phyloP scores from a whole-genome alignment of 2,797 vertebrate species.

The Silurus lanzhouensis region DNA sequence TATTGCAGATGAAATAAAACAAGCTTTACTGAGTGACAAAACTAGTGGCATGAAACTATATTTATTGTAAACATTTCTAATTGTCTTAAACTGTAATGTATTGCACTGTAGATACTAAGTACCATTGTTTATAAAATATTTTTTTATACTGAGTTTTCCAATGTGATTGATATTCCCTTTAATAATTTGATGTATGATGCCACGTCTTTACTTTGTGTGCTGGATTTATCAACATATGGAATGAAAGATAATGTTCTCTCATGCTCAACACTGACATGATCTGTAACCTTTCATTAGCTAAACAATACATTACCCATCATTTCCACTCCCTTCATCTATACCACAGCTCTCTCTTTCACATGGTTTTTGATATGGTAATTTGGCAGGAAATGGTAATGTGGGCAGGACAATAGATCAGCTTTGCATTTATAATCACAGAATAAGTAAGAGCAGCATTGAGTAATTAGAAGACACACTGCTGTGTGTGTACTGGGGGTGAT shows the following conservation, averaged over 20 bases:
- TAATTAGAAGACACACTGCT: constrained; percentile 27
- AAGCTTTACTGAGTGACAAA: neutral
- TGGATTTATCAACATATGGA: neutral
- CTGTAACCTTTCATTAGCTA: constrained; percentile 27
- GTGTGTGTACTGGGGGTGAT: constrained; percentile 9
- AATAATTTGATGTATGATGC: too few species aligned
- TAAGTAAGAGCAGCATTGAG: constrained; percentile 9
- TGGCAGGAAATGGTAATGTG: constrained; percentile 40
- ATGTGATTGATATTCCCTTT: too few species aligned
- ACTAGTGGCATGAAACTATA: neutral
- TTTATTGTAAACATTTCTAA: neutral
- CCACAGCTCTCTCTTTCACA: constrained; percentile 9
- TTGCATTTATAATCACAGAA: constrained; percentile 39
- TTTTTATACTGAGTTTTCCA: too few species aligned
- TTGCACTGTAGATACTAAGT: neutral
- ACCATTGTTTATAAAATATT: too few species aligned
- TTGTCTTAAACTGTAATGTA: neutral
- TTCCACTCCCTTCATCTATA: constrained; percentile 20
- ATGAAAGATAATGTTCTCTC: neutral
- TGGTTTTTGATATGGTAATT: constrained; percentile 52
- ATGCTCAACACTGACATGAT: constrained; percentile 3
- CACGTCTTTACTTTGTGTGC: neutral
- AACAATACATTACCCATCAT: constrained; percentile 29
- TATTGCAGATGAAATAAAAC: neutral
- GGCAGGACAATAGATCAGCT: constrained; percentile 38